Evolutionary conservation across 1,140 invertebrate genomes (phyloP).

Genomic region (Leptoteleia sp.): DNA sequence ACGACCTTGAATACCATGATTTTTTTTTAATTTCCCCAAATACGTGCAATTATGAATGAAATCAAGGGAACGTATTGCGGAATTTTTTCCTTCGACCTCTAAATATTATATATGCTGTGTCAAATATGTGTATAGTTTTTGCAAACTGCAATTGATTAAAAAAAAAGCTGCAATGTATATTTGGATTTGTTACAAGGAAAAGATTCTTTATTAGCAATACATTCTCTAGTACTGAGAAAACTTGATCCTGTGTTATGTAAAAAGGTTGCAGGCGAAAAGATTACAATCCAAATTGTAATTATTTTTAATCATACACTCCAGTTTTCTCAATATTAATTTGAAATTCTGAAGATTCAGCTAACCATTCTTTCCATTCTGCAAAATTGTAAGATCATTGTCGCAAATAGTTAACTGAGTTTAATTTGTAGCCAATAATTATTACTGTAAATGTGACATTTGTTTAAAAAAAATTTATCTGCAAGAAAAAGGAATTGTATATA

Average conservation of each 20-base stretch:
- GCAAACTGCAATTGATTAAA: too few species aligned
- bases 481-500: too few species aligned
- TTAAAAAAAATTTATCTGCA: constrained; percentile 7
- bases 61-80: constrained; percentile 6
- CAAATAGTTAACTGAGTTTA: constrained; percentile 51
- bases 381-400: constrained; percentile 55
- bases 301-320: neutral
- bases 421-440: constrained; percentile 3
- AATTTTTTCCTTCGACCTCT: constrained; percentile 3
- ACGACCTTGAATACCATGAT: constrained; percentile 41
- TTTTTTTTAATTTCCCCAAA: constrained; percentile 23
- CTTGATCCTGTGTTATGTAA: neutral
- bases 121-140: too few species aligned
- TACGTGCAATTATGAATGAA: constrained; percentile 26
- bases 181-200: neutral
- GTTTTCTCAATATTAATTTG: constrained; percentile 17
- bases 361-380: constrained; percentile 20
- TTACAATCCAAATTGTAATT: neutral
- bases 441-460: constrained; percentile 1
- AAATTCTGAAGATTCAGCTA: constrained; percentile 8
- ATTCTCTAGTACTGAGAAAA: constrained; percentile 8
- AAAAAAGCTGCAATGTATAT: neutral
- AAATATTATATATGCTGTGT: too few species aligned
- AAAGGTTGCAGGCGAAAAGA: too few species aligned
- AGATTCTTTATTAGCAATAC: constrained; percentile 2